Evolutionary conservation across 1,140 invertebrate species (phyloP).

Genomic region (Littorina saxatilis): DNA sequence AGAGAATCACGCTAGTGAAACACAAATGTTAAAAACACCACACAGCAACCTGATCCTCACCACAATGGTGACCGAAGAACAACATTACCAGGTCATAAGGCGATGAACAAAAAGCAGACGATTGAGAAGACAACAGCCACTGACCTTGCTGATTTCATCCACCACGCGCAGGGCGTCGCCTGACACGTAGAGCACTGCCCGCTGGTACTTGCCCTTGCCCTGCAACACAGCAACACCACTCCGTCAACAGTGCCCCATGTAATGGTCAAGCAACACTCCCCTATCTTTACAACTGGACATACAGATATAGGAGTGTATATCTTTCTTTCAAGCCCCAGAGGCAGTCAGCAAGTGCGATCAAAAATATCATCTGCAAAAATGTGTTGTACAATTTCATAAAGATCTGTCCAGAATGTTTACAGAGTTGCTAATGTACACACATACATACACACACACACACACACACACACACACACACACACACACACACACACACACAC

Average conservation of each 20-base stretch:
- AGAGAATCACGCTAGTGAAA: no score
- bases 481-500: neutral
- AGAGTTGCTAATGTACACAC: neutral
- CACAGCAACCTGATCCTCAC: no score
- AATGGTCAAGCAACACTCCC: no score
- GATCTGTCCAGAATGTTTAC: neutral
- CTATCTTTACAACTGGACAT: no score
- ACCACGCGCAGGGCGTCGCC: slow-evolving; percentile 98
- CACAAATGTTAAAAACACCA: neutral
- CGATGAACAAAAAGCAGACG: no score
- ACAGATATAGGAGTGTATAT: no score
- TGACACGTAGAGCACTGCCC: slow-evolving; percentile 91
- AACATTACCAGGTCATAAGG: no score
- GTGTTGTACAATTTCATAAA: neutral
- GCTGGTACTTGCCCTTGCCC: slow-evolving; percentile 78
- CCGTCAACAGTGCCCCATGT: neutral
- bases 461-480: neutral
- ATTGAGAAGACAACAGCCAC: neutral
- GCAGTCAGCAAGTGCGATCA: neutral
- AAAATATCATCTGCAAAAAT: neutral
- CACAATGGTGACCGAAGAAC: no score
- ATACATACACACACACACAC: no score
- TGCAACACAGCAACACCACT: slow-evolving; percentile 74
- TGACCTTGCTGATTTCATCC: slow-evolving; percentile 96
- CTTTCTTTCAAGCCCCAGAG: no score